A percentile compares a stretch with the other conserved stretches of the same genome.
These are phyloP conservation scores for Acleris emargana DNA, from an alignment of 2,888 invertebrate species.

Conservation along the genomic window DNA sequence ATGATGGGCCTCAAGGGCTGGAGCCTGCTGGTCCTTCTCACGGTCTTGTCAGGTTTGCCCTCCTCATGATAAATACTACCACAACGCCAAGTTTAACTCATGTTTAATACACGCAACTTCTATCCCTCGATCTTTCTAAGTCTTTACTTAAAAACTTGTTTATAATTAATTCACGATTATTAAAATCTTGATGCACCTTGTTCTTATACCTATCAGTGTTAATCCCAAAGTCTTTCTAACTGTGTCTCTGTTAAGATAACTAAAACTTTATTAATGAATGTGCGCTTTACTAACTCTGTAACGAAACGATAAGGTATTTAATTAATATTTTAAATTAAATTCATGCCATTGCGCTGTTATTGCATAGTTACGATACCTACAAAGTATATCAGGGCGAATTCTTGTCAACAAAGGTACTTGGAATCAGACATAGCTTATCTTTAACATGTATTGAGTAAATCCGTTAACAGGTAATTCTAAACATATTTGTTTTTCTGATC, in stretches of 20 bases:
- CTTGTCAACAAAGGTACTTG: no score
- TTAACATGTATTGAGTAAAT: no score
- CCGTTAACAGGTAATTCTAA: no score
- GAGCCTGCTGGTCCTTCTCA: slow-evolving; percentile 51
- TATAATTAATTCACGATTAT: slow-evolving; percentile 37
- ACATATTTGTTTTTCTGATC: no score
- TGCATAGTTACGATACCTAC: no score
- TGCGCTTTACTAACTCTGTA: slow-evolving; percentile 26
- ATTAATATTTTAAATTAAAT: no score
- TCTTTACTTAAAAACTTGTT: slow-evolving; percentile 30
- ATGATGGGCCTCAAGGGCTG: slow-evolving; percentile 58
- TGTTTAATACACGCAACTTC: slow-evolving; percentile 45
- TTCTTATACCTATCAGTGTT: slow-evolving; percentile 43
- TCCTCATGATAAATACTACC: slow-evolving; percentile 48
- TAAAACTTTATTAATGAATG: slow-evolving; percentile 15
- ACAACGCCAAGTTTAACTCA: slow-evolving; percentile 45
- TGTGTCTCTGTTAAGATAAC: slow-evolving; percentile 8
- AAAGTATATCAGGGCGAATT: no score
- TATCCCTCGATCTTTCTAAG: slow-evolving; percentile 36
- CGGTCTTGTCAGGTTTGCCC: slow-evolving; percentile 63
- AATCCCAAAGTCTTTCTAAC: slow-evolving; percentile 48
- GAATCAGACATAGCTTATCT: no score
- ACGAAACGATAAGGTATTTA: background rate
- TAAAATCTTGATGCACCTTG: slow-evolving; percentile 48
- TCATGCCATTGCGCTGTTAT: no score